These are phyloP conservation scores for Bursaphelenchus mucronatus DNA, from an alignment of 1,140 invertebrate species.

Conservation along the genomic window DNA sequence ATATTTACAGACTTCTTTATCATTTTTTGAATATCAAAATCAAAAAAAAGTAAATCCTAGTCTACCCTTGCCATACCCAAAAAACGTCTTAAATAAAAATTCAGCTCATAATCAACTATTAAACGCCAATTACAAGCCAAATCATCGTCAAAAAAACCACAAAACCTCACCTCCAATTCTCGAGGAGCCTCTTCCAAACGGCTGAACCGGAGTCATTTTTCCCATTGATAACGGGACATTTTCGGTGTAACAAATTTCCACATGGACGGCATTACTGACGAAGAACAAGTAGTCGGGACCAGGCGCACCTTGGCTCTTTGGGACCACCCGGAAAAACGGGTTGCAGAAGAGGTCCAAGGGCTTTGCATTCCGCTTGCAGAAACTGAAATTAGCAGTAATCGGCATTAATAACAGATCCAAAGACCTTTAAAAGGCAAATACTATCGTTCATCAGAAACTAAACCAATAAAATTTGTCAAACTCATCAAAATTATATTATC, in stretches of 20 bases:
- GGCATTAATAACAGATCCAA: conserved; percentile 9
- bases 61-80: too few relatives aligned
- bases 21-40: too few relatives aligned
- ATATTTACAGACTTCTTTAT: too few relatives aligned
- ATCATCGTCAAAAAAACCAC: background rate
- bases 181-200: conserved; percentile 2
- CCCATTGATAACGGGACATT: conserved; percentile 26
- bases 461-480: too few relatives aligned
- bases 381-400: conserved; percentile 28
- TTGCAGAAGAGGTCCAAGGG: conserved; percentile 36
- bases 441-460: conserved; percentile 8
- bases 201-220: background rate
- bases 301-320: background rate
- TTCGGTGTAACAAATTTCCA: conserved; percentile 57
- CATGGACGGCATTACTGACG: conserved; percentile 46
- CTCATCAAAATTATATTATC: too few relatives aligned
- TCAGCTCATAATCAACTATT: too few relatives aligned
- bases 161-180: background rate
- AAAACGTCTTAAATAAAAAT: too few relatives aligned
- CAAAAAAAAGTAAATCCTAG: too few relatives aligned
- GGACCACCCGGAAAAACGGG: conserved; percentile 39
- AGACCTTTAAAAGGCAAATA: background rate
- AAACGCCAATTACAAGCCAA: too few relatives aligned
- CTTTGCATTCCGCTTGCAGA: conserved; percentile 33
- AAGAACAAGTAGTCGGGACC: conserved; percentile 33